Base-by-base conservation (phyloP, 1,140 invertebrate genomes). In the Pectinophora gossypiella region DNA sequence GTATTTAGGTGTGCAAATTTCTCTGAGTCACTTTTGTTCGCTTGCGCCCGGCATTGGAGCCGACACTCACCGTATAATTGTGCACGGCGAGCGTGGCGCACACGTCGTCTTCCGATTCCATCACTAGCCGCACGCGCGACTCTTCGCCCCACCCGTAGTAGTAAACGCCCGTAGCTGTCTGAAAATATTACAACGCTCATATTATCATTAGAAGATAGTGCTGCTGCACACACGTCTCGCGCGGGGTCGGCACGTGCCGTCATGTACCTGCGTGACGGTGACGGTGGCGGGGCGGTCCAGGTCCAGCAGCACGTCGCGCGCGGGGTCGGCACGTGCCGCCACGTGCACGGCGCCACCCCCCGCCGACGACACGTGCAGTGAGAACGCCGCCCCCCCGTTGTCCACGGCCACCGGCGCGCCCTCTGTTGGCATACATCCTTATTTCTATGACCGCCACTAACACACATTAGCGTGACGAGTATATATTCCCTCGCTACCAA, bases 11-110 rank as follows among this genome's bases (percentile, higher is more conserved):
- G n/a, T n/a, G n/a, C n/a, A n/a, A n/a, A n/a, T n/a, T n/a, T n/a
- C n/a, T n/a, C n/a, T n/a, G n/a, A n/a, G n/a, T n/a, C n/a, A n/a
- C n/a, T n/a, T n/a, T n/a, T n/a, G n/a, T n/a, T n/a, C n/a, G n/a
- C n/a, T n/a, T n/a, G n/a, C n/a, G n/a, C n/a, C n/a, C n/a, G n/a
- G n/a, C n/a, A n/a, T n/a, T n/a, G n/a, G n/a, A n/a, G n/a, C n/a
- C n/a, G 22, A 23, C 9, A 53, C 63, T 67, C n/a, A 81, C 81
- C 59, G 69, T 54, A 48, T 75, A 72, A 51, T 76, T 73, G 48
- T 80, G 80, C 36, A 84, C 59, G 49, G 76, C 67, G 51, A 84
- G 48, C 32, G 68, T 70, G 22, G 77, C 80, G 61, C 78, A 86
- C 13, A 72, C 52, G 48, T 77, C 68, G 58, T 72, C 73, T 0